Evolutionary conservation across 2,888 invertebrate genomes (phyloP).

Genomic region (Incurvaria masculella): DNA sequence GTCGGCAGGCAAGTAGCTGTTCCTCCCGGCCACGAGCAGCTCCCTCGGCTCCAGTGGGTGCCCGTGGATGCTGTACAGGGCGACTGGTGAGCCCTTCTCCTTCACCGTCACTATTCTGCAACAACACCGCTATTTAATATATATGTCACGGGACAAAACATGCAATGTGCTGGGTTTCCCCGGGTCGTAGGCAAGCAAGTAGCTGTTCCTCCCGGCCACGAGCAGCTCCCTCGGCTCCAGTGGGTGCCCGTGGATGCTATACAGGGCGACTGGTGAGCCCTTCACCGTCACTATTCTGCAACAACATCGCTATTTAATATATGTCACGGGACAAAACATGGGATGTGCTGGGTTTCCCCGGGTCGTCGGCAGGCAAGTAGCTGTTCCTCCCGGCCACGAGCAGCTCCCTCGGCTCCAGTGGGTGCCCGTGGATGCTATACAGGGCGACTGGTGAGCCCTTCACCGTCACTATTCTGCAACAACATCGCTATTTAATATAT

Average conservation of each 20-base stretch:
- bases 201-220: conserved; percentile 79
- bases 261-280: conserved; percentile 69
- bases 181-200: conserved; percentile 73
- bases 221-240: conserved; percentile 72
- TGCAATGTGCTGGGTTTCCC: conserved; percentile 52
- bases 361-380: conserved; percentile 73
- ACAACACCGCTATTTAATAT: too few species aligned
- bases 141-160: too few species aligned
- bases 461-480: conserved; percentile 55
- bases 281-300: conserved; percentile 57
- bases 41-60: conserved; percentile 76
- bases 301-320: too few species aligned
- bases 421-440: conserved; percentile 86
- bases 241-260: conserved; percentile 86
- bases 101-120: conserved; percentile 56
- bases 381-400: conserved; percentile 82
- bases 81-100: conserved; percentile 58
- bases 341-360: conserved; percentile 52
- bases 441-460: conserved; percentile 66
- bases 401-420: conserved; percentile 71
- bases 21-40: conserved; percentile 81
- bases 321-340: too few species aligned
- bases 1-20: conserved; percentile 73
- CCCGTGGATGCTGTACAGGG: conserved; percentile 84
- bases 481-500: too few species aligned